These are phyloP conservation scores for Octodonta nipae DNA, from an alignment of 2,888 invertebrate species.

Conservation along the genomic window DNA sequence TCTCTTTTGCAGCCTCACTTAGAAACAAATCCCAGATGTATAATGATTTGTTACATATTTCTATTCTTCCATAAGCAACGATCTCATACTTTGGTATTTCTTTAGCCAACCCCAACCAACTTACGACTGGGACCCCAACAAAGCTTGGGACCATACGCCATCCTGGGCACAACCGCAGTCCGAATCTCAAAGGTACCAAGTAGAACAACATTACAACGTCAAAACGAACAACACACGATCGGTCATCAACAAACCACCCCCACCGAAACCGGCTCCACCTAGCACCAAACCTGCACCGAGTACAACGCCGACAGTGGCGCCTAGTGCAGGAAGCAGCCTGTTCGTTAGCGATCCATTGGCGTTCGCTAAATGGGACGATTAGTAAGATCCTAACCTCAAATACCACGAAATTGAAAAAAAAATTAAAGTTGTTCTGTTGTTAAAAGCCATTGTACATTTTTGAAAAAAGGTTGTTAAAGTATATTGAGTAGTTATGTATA, in stretches of 20 bases:
- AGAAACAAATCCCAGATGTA: no score
- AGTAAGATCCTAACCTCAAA: no score
- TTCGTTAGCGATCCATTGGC: conserved; percentile 26
- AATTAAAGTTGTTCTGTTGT: no score
- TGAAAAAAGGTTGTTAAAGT: no score
- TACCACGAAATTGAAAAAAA: no score
- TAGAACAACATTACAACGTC: conserved; percentile 34
- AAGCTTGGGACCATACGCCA: conserved; percentile 32
- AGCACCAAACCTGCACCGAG: no score
- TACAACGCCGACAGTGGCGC: conserved; percentile 6
- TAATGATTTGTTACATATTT: no score
- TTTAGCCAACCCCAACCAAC: conserved; percentile 27
- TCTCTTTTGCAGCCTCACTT: no score
- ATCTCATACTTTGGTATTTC: conserved; percentile 1
- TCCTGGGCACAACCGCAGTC: conserved; percentile 27
- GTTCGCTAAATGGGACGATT: conserved; percentile 26
- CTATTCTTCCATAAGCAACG: background rate
- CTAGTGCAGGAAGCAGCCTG: conserved; percentile 12
- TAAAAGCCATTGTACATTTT: no score
- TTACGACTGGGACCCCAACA: conserved; percentile 30
- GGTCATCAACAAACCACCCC: conserved; percentile 26
- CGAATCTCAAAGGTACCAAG: conserved; percentile 27
- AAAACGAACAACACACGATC: conserved; percentile 33
- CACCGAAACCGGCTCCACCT: conserved; percentile 11
- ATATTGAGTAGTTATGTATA: no score